Percentiles rank a stretch among this genome's conserved stretches.
phyloP scores from a whole-genome alignment of 2,888 invertebrate species.

The Orthonevra nobilis region DNA sequence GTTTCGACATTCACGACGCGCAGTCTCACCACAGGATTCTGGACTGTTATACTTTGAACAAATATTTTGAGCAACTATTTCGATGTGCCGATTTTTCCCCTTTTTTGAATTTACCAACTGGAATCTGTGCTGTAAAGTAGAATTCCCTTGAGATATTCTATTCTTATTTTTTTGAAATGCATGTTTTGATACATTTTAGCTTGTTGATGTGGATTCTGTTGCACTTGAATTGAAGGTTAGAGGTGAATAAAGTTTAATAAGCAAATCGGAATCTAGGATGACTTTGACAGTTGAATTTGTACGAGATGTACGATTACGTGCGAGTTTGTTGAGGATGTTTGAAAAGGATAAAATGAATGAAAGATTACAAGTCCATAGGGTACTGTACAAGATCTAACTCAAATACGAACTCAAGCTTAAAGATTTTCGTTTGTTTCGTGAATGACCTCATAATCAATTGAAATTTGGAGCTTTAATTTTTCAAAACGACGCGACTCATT shows the following conservation, averaged over 20 bases:
- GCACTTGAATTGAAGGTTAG: conserved; percentile 11
- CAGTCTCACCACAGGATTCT: conserved; percentile 19
- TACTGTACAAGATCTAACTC: too few relatives aligned
- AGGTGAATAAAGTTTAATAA: conserved; percentile 26
- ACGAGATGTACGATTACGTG: too few relatives aligned
- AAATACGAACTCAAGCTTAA: too few relatives aligned
- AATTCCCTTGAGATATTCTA: conserved; percentile 47
- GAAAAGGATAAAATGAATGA: too few relatives aligned
- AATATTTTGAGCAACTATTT: background rate
- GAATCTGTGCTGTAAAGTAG: conserved; percentile 36
- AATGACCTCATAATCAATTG: too few relatives aligned
- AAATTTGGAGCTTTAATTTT: too few relatives aligned
- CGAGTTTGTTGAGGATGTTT: too few relatives aligned
- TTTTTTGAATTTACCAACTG: conserved; percentile 34
- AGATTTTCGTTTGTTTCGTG: too few relatives aligned
- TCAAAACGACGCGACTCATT: too few relatives aligned
- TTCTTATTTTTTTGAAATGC: too few relatives aligned
- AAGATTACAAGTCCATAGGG: too few relatives aligned
- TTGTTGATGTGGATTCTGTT: conserved; percentile 8
- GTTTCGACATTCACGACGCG: background rate
- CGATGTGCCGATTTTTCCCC: background rate
- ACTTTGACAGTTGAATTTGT: conserved; percentile 16
- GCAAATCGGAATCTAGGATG: conserved; percentile 22
- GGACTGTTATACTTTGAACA: conserved; percentile 17
- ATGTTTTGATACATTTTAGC: conserved; percentile 12